phyloP scores from a whole-genome alignment of 2,888 invertebrate genomes.

The Malthinus seriepunctatus region DNA sequence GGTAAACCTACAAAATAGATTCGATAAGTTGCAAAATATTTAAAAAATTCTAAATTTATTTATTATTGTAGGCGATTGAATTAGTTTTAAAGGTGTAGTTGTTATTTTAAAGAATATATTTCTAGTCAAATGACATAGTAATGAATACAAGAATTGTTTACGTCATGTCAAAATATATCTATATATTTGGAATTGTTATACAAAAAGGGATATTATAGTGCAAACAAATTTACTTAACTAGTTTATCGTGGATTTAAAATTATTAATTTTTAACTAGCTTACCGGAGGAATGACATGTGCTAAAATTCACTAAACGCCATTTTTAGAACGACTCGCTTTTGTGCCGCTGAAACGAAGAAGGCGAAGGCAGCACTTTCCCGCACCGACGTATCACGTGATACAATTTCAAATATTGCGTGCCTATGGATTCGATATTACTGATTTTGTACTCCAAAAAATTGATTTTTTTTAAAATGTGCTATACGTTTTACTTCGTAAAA shows the following conservation, averaged over 20 bases:
- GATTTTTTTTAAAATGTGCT: too few species aligned
- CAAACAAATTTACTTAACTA: not conserved
- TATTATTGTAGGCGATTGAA: not conserved
- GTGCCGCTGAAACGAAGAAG: slow-evolving; percentile 4
- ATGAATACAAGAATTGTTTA: slow-evolving; percentile 41
- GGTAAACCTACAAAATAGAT: slow-evolving; percentile 33
- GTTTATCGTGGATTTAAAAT: not conserved
- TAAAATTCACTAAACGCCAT: slow-evolving; percentile 52
- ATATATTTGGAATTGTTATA: not conserved
- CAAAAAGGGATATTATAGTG: not conserved
- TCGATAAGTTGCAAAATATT: not conserved
- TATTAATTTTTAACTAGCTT: slow-evolving; percentile 35
- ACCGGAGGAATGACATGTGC: slow-evolving; percentile 54
- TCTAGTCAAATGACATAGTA: slow-evolving; percentile 12
- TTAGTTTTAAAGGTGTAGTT: not conserved
- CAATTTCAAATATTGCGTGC: not conserved
- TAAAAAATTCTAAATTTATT: not conserved
- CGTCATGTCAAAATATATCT: slow-evolving; percentile 38
- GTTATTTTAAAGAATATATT: not conserved
- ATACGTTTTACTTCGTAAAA: too few species aligned
- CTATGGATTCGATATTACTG: not conserved
- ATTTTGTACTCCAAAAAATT: not conserved
- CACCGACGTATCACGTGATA: slow-evolving; percentile 13
- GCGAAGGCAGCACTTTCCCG: slow-evolving; percentile 32
- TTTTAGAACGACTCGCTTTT: slow-evolving; percentile 35